Percentiles rank a stretch among this genome's conserved stretches.
Evolutionary conservation across 92 coral and sea anemone genomes (phyloP).

Genomic region (Heliopora coerulea): DNA sequence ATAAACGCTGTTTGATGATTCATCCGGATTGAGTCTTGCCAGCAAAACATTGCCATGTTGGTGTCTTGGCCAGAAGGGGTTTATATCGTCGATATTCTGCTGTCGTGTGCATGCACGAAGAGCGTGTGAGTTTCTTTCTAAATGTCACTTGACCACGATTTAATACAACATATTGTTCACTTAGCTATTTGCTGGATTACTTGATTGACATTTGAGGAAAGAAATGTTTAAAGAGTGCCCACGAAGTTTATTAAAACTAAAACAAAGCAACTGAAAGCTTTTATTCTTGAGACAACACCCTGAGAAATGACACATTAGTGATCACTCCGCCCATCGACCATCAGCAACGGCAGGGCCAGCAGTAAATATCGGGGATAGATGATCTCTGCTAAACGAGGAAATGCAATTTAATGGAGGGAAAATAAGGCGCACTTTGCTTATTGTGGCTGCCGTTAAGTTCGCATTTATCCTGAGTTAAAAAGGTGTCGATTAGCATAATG

Average conservation of each 20-base stretch:
- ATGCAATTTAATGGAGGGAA: neutral
- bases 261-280: conserved; percentile 40
- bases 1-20: conserved; percentile 22
- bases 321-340: conserved; percentile 34
- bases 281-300: conserved; percentile 13
- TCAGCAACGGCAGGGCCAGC: neutral
- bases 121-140: conserved; percentile 7
- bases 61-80: neutral
- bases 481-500: conserved; percentile 99
- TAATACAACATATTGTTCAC: conserved; percentile 39
- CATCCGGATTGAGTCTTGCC: conserved; percentile 14
- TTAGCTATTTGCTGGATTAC: conserved; percentile 19
- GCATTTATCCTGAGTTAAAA: conserved; percentile 70
- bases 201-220: conserved; percentile 26
- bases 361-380: neutral
- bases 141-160: conserved; percentile 13
- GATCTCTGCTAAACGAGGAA: neutral
- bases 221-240: conserved; percentile 32
- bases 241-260: conserved; percentile 34
- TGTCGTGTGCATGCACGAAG: conserved; percentile 14
- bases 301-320: conserved; percentile 32
- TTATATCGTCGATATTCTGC: neutral
- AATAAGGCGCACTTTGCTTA: too few relatives aligned
- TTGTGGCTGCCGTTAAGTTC: neutral
- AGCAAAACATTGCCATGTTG: conserved; percentile 8